phyloP scores from a whole-genome alignment of 2,888 invertebrate species.

The Callimorpha dominula region DNA sequence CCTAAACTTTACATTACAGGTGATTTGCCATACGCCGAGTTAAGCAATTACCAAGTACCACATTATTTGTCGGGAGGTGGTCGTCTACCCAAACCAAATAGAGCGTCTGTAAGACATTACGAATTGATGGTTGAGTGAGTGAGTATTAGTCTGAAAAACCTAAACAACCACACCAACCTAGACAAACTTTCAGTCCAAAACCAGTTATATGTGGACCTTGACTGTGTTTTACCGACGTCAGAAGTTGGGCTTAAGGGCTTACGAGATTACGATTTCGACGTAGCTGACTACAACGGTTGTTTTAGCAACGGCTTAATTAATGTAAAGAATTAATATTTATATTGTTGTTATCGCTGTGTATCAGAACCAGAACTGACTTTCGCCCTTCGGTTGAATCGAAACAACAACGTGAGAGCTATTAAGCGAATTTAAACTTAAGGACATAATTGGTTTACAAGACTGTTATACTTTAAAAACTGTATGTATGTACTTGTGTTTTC shows the following conservation, averaged over 20 bases:
- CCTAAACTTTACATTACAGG: conserved; percentile 74
- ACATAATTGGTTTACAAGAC: too few relatives aligned
- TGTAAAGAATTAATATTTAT: conserved; percentile 77
- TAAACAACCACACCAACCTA: too few relatives aligned
- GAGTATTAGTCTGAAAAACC: conserved; percentile 87
- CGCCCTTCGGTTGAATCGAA: too few relatives aligned
- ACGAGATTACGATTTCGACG: conserved; percentile 53
- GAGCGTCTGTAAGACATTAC: conserved; percentile 90
- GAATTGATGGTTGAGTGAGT: conserved; percentile 89
- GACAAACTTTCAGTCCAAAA: conserved; percentile 87
- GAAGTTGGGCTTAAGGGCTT: conserved; percentile 54
- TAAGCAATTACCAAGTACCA: conserved; percentile 89
- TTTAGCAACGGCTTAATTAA: conserved; percentile 39
- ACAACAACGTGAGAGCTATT: too few relatives aligned
- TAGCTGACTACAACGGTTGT: conserved; percentile 33
- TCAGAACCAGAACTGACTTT: too few relatives aligned
- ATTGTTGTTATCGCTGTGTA: conserved; percentile 55
- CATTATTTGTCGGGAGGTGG: conserved; percentile 87
- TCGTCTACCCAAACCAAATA: conserved; percentile 89
- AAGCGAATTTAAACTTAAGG: too few relatives aligned
- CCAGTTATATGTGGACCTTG: conserved; percentile 88
- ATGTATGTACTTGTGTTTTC: neutral
- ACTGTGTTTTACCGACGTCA: conserved; percentile 85
- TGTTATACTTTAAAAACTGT: too few relatives aligned
- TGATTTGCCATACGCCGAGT: conserved; percentile 91